Conservation (phyloP, 1,140 invertebrate genomes). For the Rhyacophila brunnea region DNA sequence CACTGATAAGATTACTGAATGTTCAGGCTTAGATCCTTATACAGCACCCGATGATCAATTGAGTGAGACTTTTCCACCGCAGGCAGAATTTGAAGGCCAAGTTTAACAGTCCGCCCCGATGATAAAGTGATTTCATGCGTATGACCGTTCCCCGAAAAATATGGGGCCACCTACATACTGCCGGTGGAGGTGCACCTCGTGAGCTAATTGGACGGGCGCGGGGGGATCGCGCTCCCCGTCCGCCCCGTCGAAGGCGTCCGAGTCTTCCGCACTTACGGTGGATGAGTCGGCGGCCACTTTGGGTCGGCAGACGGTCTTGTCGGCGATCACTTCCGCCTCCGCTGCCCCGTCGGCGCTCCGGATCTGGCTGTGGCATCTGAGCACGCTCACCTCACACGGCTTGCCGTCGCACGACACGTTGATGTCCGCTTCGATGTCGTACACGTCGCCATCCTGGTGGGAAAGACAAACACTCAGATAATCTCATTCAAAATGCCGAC, state of each 20-base stretch:
- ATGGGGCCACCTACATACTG: constrained; percentile 14
- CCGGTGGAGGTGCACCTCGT: constrained; percentile 28
- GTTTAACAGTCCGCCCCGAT: too few relatives aligned
- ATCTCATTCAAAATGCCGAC: neutral
- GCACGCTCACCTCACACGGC: constrained; percentile 1
- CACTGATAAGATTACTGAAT: too few relatives aligned
- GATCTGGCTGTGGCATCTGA: constrained; percentile 9
- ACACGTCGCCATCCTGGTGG: constrained; percentile 1
- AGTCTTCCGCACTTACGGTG: neutral
- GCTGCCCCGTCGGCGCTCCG: constrained; percentile 2
- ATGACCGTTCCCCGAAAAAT: neutral
- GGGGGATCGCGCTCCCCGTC: neutral
- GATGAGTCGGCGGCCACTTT: neutral
- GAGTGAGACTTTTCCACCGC: too few relatives aligned
- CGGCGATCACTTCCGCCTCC: neutral
- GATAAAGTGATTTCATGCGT: too few relatives aligned
- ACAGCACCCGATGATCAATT: too few relatives aligned
- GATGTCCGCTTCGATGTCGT: constrained; percentile 3
- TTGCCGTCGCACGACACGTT: constrained; percentile 4
- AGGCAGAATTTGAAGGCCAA: too few relatives aligned
- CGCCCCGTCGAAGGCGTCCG: neutral
- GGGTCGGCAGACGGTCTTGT: constrained; percentile 1
- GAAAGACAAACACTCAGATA: neutral
- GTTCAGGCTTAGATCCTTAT: too few relatives aligned
- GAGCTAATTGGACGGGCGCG: constrained; percentile 15